Conservation (phyloP, 2,113 vertebrate genomes). For the Podocnemis expansa region DNA sequence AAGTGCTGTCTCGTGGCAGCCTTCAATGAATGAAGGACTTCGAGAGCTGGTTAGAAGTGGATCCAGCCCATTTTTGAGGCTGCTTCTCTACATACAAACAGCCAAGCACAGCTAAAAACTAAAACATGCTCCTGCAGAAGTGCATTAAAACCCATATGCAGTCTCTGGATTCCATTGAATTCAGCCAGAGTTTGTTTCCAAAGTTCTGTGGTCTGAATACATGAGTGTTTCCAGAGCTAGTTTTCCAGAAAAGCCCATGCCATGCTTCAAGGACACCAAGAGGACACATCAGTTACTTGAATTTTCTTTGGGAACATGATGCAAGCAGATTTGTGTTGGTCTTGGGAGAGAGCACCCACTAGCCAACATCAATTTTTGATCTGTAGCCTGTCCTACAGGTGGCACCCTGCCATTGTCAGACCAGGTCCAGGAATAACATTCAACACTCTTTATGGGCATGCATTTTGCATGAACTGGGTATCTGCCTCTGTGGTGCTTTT, state of each 20-base stretch:
- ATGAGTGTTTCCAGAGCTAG: background rate
- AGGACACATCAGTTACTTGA: slow-evolving; percentile 20
- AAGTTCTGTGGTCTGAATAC: slow-evolving; percentile 5
- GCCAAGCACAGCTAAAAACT: background rate
- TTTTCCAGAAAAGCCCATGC: background rate
- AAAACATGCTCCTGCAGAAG: background rate
- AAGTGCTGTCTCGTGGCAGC: background rate
- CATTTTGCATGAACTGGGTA: slow-evolving; percentile 41
- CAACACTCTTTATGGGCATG: slow-evolving; percentile 23
- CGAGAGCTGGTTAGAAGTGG: slow-evolving; percentile 23
- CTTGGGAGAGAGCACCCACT: background rate
- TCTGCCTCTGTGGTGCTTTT: slow-evolving; percentile 34
- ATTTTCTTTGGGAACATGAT: background rate
- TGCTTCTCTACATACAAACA: background rate
- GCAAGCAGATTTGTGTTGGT: background rate
- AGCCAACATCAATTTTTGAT: slow-evolving; percentile 1
- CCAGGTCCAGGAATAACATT: background rate
- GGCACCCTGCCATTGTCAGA: slow-evolving; percentile 1
- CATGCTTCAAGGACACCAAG: slow-evolving; percentile 2
- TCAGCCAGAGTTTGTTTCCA: background rate
- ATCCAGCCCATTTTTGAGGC: background rate
- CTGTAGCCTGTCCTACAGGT: background rate
- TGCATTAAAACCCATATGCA: background rate
- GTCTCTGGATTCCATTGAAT: slow-evolving; percentile 26
- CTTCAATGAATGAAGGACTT: background rate